Conservation (phyloP, 2,797 vertebrate species). For the Chanos chanos region DNA sequence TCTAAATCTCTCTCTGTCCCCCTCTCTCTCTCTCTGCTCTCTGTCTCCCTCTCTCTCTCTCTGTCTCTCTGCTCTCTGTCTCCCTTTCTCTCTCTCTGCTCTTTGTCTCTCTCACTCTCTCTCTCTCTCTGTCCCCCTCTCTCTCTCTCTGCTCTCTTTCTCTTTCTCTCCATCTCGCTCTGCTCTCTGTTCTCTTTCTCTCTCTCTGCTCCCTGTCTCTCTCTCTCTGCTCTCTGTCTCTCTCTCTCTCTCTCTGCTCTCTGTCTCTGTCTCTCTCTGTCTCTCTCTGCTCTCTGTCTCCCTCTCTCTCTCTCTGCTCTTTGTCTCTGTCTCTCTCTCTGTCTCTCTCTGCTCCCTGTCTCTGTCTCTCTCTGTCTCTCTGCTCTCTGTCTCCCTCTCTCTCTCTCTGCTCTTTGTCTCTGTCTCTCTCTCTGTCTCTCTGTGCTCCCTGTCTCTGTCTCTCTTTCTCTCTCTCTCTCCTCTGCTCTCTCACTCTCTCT, state of each 20-base stretch:
- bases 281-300: too few species aligned
- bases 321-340: not conserved
- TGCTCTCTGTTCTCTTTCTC: not conserved
- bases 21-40: not conserved
- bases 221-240: conserved; percentile 11
- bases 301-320: too few species aligned
- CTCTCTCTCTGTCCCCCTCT: too few species aligned
- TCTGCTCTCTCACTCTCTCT: not conserved
- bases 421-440: not conserved
- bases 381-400: too few species aligned
- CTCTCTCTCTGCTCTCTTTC: not conserved
- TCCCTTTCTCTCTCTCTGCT: too few species aligned
- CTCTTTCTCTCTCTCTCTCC: not conserved
- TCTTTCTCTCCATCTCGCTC: too few species aligned
- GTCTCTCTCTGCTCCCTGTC: too few species aligned
- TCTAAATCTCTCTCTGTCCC: conserved; percentile 8
- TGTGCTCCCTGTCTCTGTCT: conserved; percentile 14
- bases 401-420: not conserved
- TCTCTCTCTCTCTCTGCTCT: not conserved
- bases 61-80: too few species aligned
- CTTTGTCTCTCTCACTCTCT: not conserved
- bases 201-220: not conserved
- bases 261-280: too few species aligned
- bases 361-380: not conserved
- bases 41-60: too few species aligned